Percentiles rank a stretch among this genome's conserved stretches.
These are phyloP conservation scores for Nemapogon koenigi DNA, from an alignment of 2,888 invertebrate genomes.

Conservation along the genomic window DNA sequence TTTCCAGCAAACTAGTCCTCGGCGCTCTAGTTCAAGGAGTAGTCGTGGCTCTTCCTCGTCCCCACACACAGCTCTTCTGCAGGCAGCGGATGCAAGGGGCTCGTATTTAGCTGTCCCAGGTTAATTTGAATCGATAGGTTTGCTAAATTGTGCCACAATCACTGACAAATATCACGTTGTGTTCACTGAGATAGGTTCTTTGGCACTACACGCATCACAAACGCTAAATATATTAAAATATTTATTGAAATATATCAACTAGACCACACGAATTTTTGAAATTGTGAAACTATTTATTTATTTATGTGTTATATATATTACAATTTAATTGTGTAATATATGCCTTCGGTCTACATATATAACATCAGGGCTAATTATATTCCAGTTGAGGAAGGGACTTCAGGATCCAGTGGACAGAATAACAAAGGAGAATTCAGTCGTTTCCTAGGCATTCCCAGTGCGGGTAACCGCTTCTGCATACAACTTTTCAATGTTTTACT, in stretches of 20 bases:
- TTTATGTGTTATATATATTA: slow-evolving; percentile 13
- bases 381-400: slow-evolving; percentile 61
- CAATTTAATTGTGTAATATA: too few species aligned
- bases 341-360: too few species aligned
- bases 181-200: too few species aligned
- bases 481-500: slow-evolving; percentile 21
- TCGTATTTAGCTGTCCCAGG: slow-evolving; percentile 70
- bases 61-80: slow-evolving; percentile 59
- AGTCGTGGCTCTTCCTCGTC: slow-evolving; percentile 54
- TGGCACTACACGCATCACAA: too few species aligned
- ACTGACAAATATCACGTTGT: too few species aligned
- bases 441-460: slow-evolving; percentile 72
- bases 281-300: slow-evolving; percentile 24
- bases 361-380: slow-evolving; percentile 19
- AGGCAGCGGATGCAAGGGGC: slow-evolving; percentile 63
- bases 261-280: slow-evolving; percentile 31
- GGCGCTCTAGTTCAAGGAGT: slow-evolving; percentile 50
- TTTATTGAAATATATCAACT: too few species aligned
- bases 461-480: slow-evolving; percentile 56
- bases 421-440: slow-evolving; percentile 65
- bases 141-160: too few species aligned
- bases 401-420: slow-evolving; percentile 42
- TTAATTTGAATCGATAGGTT: too few species aligned
- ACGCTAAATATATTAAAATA: too few species aligned
- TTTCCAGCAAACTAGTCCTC: slow-evolving; percentile 59